Evolutionary conservation across 2,797 vertebrate genomes (phyloP).

Genomic region (Labroides dimidiatus): DNA sequence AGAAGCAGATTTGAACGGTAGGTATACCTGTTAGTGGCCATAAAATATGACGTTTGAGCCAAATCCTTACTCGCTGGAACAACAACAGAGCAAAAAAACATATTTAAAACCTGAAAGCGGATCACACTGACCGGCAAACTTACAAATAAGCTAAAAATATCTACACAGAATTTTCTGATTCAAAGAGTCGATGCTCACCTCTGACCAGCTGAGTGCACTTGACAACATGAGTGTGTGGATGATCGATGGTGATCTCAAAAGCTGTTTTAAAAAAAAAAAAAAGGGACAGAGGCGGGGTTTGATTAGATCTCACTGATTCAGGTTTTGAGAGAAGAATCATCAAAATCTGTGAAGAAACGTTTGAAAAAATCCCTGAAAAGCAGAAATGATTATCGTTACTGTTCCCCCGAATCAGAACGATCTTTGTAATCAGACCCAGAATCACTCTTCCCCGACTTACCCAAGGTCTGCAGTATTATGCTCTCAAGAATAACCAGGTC

Average conservation of each 20-base stretch:
- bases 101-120: conserved; percentile 51
- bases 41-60: conserved; percentile 99
- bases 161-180: background rate
- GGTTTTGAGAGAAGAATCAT: conserved; percentile 17
- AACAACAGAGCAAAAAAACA: conserved; percentile 67
- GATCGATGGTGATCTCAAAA: conserved; percentile 97
- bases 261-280: conserved; percentile 81
- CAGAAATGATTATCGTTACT: conserved; percentile 36
- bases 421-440: conserved; percentile 73
- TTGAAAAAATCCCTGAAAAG: conserved; percentile 54
- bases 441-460: conserved; percentile 89
- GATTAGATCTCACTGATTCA: conserved; percentile 33
- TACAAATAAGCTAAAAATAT: background rate
- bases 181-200: conserved; percentile 84
- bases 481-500: conserved; percentile 99
- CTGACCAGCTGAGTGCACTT: conserved; percentile 96
- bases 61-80: conserved; percentile 99
- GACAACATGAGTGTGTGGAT: conserved; percentile 97
- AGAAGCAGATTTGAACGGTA: conserved; percentile 19
- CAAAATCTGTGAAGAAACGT: conserved; percentile 14
- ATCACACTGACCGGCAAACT: background rate
- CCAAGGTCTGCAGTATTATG: conserved; percentile 98
- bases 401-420: too few species aligned
- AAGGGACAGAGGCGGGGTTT: conserved; percentile 36
- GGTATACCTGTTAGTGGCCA: conserved; percentile 99